Percentiles rank a stretch among this genome's conserved stretches.
These are phyloP conservation scores for Athrips mouffetella DNA, from an alignment of 2,888 invertebrate species.

Conservation along the genomic window DNA sequence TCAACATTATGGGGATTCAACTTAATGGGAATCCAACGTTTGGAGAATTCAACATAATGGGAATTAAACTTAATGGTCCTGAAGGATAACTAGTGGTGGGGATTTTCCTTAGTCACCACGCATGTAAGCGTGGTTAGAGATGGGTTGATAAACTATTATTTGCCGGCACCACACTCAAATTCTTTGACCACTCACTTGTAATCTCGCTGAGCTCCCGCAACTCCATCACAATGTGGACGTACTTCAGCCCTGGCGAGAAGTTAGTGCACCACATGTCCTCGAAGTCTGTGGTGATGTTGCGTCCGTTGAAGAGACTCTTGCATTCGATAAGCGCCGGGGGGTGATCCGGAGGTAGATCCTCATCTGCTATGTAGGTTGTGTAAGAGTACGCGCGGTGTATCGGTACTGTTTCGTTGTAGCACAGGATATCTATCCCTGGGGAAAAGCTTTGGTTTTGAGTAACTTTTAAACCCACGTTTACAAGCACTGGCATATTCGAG, in stretches of 20 bases:
- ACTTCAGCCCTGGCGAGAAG: slow-evolving; percentile 49
- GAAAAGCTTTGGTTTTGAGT: slow-evolving; percentile 22
- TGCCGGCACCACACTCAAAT: too few species aligned
- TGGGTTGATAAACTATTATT: too few species aligned
- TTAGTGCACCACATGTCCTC: slow-evolving; percentile 82
- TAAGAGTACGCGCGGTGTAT: slow-evolving; percentile 59
- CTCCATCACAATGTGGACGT: slow-evolving; percentile 63
- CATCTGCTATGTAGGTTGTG: slow-evolving; percentile 44
- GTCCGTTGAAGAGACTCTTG: slow-evolving; percentile 80
- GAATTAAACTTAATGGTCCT: too few species aligned
- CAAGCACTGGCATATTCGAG: too few species aligned
- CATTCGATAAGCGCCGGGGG: slow-evolving; percentile 51
- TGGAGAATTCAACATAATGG: too few species aligned
- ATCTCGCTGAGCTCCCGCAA: slow-evolving; percentile 54
- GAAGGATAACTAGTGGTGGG: too few species aligned
- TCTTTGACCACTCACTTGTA: slow-evolving; percentile 61
- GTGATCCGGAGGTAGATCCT: slow-evolving; percentile 31
- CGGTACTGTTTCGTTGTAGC: slow-evolving; percentile 45
- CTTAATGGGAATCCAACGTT: too few species aligned
- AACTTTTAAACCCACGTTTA: neutral
- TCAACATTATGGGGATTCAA: too few species aligned
- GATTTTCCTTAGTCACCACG: too few species aligned
- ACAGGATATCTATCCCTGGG: slow-evolving; percentile 71
- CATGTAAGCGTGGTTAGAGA: too few species aligned
- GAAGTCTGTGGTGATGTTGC: slow-evolving; percentile 82